Base-by-base conservation (phyloP, 2,888 invertebrate species). In the Apodemia zela region DNA sequence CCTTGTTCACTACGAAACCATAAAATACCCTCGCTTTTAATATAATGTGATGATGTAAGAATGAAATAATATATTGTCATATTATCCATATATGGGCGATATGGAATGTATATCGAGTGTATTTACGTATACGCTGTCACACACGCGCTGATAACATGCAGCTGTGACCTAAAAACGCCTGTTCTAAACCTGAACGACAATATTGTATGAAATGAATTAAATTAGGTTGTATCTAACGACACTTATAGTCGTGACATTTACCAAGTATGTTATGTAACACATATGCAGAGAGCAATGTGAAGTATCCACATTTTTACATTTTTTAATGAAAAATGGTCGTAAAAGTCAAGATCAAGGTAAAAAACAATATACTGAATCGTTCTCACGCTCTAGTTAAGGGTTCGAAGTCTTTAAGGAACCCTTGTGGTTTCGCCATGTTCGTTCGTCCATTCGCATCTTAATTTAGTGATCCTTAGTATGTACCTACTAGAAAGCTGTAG, bases 81-180 rank as follows among this genome's bases (percentile, higher is more conserved):
- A 42, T 42, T 42, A 15, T 42, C 42, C 42, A n/a, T 73, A 68
- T 78, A 75, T 70, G 77, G 73, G 80, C 71, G 77, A 72, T 68
- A 75, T 71, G 77, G 75, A 81, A 82, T 84, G 82, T 81, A 76
- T 76, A 80, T 79, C 77, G 80, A 78, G 73, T 77, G 54, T 25
- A 42, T 54, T 54, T 17, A 59, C 70, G 71, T 73, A 76, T 79
- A 76, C 72, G 78, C 78, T 82, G 81, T 81, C 80, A 80, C 70
- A 79, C 73, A 75, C 74, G 75, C n/a, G 11, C 71, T 82, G 82
- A 83, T 87, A 88, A 84, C 74, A 76, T 78, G 80, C 89, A 89
- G 89, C 89, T 89, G 89, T 88, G 89, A 87, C 89, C 89, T 76
- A 89, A 82, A 87, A 87, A 82, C 69, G 69, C 70, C 69, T 75